Conservation (phyloP, 2,113 vertebrate species). For the Tachysurus fulvidraco region DNA sequence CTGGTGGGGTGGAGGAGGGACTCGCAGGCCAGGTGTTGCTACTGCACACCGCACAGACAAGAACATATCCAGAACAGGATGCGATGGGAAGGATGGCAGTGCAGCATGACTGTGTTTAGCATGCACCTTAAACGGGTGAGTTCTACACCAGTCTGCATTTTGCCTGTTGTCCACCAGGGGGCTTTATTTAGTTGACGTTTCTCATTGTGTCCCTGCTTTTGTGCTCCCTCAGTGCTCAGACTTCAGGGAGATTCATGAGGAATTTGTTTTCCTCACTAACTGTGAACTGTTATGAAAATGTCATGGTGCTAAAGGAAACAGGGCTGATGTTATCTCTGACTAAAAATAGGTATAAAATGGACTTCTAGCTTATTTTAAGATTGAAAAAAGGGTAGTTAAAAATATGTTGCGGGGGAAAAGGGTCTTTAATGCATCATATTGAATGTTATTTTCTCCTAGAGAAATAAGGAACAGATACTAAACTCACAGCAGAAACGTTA, state of each 20-base stretch:
- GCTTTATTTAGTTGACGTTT: constrained; percentile 25
- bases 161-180: constrained; percentile 40
- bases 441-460: not conserved
- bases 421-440: not conserved
- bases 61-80: constrained; percentile 7
- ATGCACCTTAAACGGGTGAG: not conserved
- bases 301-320: not conserved
- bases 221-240: no score
- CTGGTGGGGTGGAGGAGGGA: constrained; percentile 76
- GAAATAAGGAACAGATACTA: not conserved
- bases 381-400: not conserved
- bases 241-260: not conserved
- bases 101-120: not conserved
- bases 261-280: not conserved
- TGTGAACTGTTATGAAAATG: not conserved
- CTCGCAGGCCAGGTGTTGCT: constrained; percentile 81
- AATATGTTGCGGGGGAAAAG: no score
- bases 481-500: not conserved
- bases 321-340: not conserved
- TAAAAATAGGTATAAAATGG: not conserved
- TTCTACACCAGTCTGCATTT: not conserved
- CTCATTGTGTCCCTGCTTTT: not conserved
- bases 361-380: not conserved
- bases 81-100: not conserved
- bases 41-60: constrained; percentile 64